Conservation (phyloP, 1,140 invertebrate genomes). For the Macrostomum lignano region DNA sequence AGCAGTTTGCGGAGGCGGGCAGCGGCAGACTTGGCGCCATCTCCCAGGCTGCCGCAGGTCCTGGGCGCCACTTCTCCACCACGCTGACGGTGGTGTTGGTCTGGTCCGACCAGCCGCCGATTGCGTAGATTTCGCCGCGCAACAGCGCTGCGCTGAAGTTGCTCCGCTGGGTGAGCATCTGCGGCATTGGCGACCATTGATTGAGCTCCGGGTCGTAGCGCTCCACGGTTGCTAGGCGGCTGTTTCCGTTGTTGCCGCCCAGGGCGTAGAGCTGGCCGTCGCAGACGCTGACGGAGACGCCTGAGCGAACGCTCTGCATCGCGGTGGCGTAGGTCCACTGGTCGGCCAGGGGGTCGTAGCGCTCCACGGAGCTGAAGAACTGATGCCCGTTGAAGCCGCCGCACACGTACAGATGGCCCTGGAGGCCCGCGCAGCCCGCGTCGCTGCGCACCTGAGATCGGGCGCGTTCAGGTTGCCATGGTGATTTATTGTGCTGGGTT, state of each 20-base stretch:
- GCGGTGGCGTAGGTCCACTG: slow-evolving; percentile 51
- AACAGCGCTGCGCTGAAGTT: slow-evolving; percentile 50
- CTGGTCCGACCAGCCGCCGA: slow-evolving; percentile 52
- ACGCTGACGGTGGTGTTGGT: slow-evolving; percentile 7
- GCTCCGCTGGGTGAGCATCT: slow-evolving; percentile 52
- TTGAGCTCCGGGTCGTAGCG: slow-evolving; percentile 37
- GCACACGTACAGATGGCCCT: slow-evolving; percentile 31
- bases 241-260: slow-evolving; percentile 32
- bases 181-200: slow-evolving; percentile 37
- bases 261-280: slow-evolving; percentile 28
- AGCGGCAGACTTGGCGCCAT: not conserved
- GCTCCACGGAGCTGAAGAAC: slow-evolving; percentile 52
- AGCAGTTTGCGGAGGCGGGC: slow-evolving; percentile 4
- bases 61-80: not conserved
- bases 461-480: too few relatives aligned
- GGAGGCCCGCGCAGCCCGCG: slow-evolving; percentile 36
- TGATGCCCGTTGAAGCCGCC: slow-evolving; percentile 65
- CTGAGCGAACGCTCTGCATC: slow-evolving; percentile 38
- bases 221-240: slow-evolving; percentile 28
- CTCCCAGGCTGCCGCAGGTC: not conserved
- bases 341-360: slow-evolving; percentile 49
- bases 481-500: too few relatives aligned
- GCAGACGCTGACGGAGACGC: slow-evolving; percentile 21
- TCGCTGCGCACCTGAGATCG: too few relatives aligned
- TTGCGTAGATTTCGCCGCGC: slow-evolving; percentile 40